Evolutionary conservation across 1,140 invertebrate genomes (phyloP).

Genomic region (Drosophila lowei): DNA sequence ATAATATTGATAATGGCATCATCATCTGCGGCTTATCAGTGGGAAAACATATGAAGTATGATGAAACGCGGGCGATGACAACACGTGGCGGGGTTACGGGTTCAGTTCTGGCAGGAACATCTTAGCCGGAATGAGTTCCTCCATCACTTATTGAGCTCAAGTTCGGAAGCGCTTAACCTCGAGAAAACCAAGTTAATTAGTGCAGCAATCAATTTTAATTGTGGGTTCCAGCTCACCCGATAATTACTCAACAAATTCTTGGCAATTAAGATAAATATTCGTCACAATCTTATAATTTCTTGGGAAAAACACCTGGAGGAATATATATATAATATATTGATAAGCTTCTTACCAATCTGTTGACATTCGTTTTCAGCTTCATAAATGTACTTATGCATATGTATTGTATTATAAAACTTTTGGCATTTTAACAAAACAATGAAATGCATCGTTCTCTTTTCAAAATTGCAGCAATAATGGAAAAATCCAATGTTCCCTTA

Average conservation of each 20-base stretch:
- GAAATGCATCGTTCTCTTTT: conserved; percentile 6
- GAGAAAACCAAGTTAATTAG: conserved; percentile 22
- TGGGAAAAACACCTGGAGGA: neutral
- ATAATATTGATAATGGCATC: conserved; percentile 34
- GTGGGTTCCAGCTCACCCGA: neutral
- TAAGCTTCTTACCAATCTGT: conserved; percentile 1
- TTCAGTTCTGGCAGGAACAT: conserved; percentile 21
- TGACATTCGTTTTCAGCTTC: conserved; percentile 32
- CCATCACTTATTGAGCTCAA: conserved; percentile 17
- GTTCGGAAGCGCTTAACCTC: conserved; percentile 14
- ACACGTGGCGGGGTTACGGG: conserved; percentile 34
- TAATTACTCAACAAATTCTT: conserved; percentile 14
- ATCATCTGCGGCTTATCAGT: conserved; percentile 34
- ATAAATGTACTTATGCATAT: conserved; percentile 10
- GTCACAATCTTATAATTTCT: neutral
- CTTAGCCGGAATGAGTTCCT: neutral
- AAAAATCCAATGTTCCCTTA: conserved; percentile 47
- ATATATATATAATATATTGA: too few species aligned
- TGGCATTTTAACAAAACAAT: conserved; percentile 14
- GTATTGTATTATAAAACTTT: neutral
- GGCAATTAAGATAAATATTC: conserved; percentile 1
- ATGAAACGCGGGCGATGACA: conserved; percentile 22
- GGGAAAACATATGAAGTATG: conserved; percentile 30
- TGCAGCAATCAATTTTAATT: conserved; percentile 23
- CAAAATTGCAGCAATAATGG: conserved; percentile 45